phyloP scores from a whole-genome alignment of 1,140 invertebrate genomes.

The Atopsyche davidsoni region DNA sequence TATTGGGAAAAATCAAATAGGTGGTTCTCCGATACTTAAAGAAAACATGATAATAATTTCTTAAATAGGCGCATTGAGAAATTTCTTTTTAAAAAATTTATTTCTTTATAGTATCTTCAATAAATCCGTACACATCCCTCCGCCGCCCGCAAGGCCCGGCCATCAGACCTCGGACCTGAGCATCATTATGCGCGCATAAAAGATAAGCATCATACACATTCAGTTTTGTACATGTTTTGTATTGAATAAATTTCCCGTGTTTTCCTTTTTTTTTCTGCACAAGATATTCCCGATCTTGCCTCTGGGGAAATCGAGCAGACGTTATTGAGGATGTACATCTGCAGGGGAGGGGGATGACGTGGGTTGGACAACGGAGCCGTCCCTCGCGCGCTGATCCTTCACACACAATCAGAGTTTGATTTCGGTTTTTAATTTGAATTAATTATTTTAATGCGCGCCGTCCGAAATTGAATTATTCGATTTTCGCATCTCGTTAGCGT shows the following conservation, averaged over 20 bases:
- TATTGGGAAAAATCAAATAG: too few relatives aligned
- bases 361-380: slow-evolving; percentile 25
- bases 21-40: too few relatives aligned
- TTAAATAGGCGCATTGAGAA: not conserved
- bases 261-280: slow-evolving; percentile 25
- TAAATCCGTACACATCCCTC: too few relatives aligned
- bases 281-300: slow-evolving; percentile 24
- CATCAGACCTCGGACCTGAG: not conserved
- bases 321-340: slow-evolving; percentile 29
- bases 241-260: slow-evolving; percentile 28
- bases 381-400: slow-evolving; percentile 8
- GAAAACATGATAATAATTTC: not conserved
- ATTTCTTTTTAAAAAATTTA: not conserved
- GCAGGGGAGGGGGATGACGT: slow-evolving; percentile 15
- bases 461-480: too few relatives aligned
- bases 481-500: too few relatives aligned
- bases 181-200: slow-evolving; percentile 17
- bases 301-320: slow-evolving; percentile 28
- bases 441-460: too few relatives aligned
- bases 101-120: too few relatives aligned
- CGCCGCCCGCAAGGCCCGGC: not conserved
- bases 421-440: slow-evolving; percentile 4
- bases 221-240: too few relatives aligned
- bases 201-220: slow-evolving; percentile 12
- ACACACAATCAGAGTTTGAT: slow-evolving; percentile 11